Percentiles rank a stretch among this genome's conserved stretches.
phyloP scores from a whole-genome alignment of 2,888 invertebrate genomes.

The Amphipoea lucens region DNA sequence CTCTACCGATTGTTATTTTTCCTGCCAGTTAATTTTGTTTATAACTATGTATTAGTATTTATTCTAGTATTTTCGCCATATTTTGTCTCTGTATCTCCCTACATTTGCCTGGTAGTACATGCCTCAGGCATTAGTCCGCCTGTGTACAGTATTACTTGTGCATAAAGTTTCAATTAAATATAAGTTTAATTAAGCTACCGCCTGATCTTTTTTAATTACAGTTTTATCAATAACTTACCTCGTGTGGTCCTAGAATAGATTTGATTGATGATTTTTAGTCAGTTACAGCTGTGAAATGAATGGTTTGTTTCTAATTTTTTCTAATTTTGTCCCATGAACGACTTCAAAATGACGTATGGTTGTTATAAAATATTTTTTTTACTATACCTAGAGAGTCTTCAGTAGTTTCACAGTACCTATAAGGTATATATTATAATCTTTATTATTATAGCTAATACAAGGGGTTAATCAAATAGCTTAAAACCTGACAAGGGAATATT shows the following conservation, averaged over 20 bases:
- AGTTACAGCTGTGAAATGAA: background rate
- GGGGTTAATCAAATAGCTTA: background rate
- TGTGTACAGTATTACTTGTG: too few relatives aligned
- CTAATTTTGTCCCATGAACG: background rate
- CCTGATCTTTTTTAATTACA: background rate
- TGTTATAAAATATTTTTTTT: too few relatives aligned
- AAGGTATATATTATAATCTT: background rate
- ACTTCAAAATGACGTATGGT: background rate
- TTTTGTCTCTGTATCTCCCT: background rate
- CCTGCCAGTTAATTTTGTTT: background rate
- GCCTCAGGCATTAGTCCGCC: too few relatives aligned
- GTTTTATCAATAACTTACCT: background rate
- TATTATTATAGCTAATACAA: background rate
- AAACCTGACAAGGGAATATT: background rate
- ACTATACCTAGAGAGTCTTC: too few relatives aligned
- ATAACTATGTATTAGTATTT: background rate
- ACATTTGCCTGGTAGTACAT: background rate
- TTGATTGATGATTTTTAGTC: constrained; percentile 9
- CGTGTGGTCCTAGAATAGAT: constrained; percentile 8
- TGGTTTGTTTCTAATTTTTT: background rate
- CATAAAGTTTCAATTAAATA: too few relatives aligned
- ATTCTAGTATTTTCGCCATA: background rate
- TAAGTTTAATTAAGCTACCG: background rate
- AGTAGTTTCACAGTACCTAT: too few relatives aligned
- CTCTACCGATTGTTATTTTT: background rate